A percentile compares a stretch with the other conserved stretches of the same genome.
These are phyloP conservation scores for Erithacus rubecula DNA, from an alignment of 2,797 vertebrate species.

Conservation along the genomic window DNA sequence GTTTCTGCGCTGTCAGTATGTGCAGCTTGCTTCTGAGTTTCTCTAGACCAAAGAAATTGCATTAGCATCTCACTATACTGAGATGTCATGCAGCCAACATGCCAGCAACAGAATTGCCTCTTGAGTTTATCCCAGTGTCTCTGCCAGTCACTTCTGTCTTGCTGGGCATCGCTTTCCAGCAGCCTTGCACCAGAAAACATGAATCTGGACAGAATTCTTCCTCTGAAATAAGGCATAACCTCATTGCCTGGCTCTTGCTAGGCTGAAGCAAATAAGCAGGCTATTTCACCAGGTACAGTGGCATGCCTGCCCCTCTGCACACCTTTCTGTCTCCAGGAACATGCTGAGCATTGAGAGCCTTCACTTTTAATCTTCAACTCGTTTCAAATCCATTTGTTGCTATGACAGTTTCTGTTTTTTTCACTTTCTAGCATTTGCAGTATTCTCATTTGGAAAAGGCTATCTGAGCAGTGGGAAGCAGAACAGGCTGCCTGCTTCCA, in stretches of 20 bases:
- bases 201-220: neutral
- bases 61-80: neutral
- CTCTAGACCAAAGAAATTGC: neutral
- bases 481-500: neutral
- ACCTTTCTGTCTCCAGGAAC: neutral
- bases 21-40: neutral
- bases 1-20: neutral
- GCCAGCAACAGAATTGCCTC: neutral
- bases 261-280: neutral
- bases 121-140: neutral
- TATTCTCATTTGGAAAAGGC: neutral
- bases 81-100: neutral
- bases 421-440: neutral
- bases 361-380: neutral
- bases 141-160: neutral
- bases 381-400: neutral
- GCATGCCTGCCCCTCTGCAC: neutral
- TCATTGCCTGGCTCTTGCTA: rapidly evolving
- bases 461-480: neutral
- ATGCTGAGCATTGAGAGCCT: neutral
- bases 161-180: neutral
- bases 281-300: neutral
- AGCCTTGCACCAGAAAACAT: neutral
- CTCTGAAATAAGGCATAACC: neutral
- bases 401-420: neutral